A percentile compares a stretch with the other conserved stretches of the same genome.
Conservation (phyloP, 2,797 vertebrate genomes). For the Pachyuromys duprasi region DNA sequence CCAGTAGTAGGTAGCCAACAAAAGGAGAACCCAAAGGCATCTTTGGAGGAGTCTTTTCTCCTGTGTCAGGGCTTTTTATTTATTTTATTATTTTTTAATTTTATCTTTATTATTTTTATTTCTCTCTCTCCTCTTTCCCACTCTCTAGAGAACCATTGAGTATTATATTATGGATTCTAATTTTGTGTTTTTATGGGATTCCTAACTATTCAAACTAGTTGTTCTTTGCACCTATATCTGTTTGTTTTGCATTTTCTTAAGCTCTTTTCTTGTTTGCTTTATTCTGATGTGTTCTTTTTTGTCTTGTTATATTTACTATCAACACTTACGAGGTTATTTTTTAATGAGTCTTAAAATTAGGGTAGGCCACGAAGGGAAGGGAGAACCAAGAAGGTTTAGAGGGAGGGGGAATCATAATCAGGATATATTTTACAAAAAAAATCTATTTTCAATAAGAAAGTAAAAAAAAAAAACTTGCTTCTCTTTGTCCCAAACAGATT, state of each 20-base stretch:
- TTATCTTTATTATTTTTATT: no score
- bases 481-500: neutral
- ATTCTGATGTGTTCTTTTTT: neutral
- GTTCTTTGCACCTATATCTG: neutral
- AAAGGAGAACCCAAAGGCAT: neutral
- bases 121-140: neutral
- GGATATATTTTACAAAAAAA: neutral
- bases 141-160: neutral
- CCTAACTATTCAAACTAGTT: neutral
- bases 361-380: no score
- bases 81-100: neutral
- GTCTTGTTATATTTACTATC: neutral
- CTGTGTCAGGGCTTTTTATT: neutral
- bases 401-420: no score
- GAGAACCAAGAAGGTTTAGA: neutral
- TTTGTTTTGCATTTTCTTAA: neutral
- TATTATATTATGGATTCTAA: neutral
- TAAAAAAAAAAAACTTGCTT: neutral
- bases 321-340: neutral
- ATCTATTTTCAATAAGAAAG: neutral
- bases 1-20: neutral
- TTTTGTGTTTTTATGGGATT: neutral
- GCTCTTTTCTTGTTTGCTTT: rapidly evolving
- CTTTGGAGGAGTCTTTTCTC: neutral
- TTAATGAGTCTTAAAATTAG: neutral